Conservation (phyloP, 2,888 invertebrate genomes). For the Sarcophaga carnaria region DNA sequence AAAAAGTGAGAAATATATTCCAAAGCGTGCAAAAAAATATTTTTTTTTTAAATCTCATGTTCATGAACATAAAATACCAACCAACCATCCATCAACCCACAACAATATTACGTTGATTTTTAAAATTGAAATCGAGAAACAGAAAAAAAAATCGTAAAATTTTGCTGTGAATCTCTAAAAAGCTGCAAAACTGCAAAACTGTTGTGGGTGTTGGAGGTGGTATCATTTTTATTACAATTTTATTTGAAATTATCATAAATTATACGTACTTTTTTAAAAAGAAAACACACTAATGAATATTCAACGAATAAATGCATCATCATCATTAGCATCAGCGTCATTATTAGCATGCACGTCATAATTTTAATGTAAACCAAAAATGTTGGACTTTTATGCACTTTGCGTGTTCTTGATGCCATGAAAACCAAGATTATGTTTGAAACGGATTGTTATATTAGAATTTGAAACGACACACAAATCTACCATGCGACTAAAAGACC, state of each 20-base stretch:
- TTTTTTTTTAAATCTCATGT: constrained; percentile 46
- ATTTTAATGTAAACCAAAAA: neutral
- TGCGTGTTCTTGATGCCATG: constrained; percentile 61
- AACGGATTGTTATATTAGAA: neutral
- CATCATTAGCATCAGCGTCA: neutral
- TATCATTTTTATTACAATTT: constrained; percentile 10
- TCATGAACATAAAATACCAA: constrained; percentile 54
- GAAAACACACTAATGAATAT: constrained; percentile 32
- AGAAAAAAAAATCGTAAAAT: constrained; percentile 16
- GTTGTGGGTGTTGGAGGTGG: constrained; percentile 22
- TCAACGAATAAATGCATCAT: neutral
- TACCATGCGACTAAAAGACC: too few relatives aligned
- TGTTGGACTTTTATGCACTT: constrained; percentile 16
- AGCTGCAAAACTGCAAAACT: constrained; percentile 14
- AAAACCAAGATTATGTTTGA: neutral
- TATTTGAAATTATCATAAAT: constrained; percentile 26
- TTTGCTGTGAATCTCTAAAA: constrained; percentile 27
- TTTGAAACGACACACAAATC: neutral
- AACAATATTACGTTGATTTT: neutral
- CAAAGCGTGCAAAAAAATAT: constrained; percentile 39
- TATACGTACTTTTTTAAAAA: neutral
- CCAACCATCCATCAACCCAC: constrained; percentile 26
- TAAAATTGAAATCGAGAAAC: constrained; percentile 4
- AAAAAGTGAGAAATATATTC: neutral
- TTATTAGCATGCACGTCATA: neutral